Conservation (phyloP, 2,888 invertebrate species). For the Caenorhabditis auriculariae region DNA sequence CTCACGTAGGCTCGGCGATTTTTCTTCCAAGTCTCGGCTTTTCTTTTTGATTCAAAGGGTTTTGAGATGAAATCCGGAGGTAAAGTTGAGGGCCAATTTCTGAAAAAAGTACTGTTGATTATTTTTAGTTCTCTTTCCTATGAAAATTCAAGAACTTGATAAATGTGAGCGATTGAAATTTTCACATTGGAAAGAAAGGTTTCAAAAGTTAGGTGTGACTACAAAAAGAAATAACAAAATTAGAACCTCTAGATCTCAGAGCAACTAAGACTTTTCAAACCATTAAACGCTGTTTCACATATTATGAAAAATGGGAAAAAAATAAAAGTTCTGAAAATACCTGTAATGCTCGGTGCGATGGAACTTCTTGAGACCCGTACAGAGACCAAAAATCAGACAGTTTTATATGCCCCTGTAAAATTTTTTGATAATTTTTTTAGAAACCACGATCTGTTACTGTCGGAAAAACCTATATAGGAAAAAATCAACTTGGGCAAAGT, state of each 20-base stretch:
- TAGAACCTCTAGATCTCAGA: too few species aligned
- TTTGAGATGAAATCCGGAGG: conserved; percentile 64
- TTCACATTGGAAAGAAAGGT: too few species aligned
- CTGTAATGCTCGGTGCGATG: conserved; percentile 99
- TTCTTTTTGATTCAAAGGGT: conserved; percentile 94
- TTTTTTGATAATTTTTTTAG: background rate
- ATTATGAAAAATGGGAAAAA: too few species aligned
- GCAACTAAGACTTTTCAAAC: too few species aligned
- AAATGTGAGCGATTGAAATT: too few species aligned
- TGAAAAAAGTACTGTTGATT: conserved; percentile 3
- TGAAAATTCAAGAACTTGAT: too few species aligned
- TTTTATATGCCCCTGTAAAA: conserved; percentile 84
- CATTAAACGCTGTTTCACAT: too few species aligned
- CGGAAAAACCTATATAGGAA: background rate
- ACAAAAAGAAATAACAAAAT: too few species aligned
- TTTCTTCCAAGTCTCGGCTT: conserved; percentile 98
- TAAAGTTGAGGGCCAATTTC: conserved; percentile 61
- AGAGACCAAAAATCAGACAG: conserved; percentile 96
- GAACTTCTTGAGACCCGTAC: conserved; percentile 96
- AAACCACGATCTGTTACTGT: background rate
- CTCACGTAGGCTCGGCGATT: conserved; percentile 75
- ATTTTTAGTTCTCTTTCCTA: too few species aligned
- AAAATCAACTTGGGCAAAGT: too few species aligned
- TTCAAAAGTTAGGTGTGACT: too few species aligned
- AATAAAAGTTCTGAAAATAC: too few species aligned